Evolutionary conservation across 2,888 invertebrate species (phyloP).

Genomic region (Drosophila pseudotalamancana): DNA sequence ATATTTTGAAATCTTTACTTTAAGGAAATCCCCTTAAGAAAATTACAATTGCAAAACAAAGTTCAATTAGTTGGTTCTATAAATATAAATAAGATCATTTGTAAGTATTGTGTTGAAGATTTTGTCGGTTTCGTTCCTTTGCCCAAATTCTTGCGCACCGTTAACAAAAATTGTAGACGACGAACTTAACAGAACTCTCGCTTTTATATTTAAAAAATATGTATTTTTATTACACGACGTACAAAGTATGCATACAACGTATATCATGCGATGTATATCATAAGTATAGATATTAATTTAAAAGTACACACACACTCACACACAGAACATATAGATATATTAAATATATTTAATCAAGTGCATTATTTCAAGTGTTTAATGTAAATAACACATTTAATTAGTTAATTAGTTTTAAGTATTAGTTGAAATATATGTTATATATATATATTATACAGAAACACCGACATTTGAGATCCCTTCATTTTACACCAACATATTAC

Average conservation of each 20-base stretch:
- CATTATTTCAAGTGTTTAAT: conserved; percentile 34
- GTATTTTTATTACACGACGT: conserved; percentile 37
- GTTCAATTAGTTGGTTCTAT: background rate
- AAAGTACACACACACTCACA: background rate
- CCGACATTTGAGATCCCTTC: background rate
- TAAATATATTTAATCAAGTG: conserved; percentile 29
- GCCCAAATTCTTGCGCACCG: conserved; percentile 37
- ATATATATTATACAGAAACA: conserved; percentile 9
- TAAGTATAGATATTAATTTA: conserved; percentile 18
- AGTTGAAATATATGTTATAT: conserved; percentile 64
- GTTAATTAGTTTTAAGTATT: conserved; percentile 59
- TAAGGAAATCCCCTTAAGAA: background rate
- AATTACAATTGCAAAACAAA: background rate
- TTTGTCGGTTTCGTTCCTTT: conserved; percentile 42
- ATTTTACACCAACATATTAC: conserved; percentile 66
- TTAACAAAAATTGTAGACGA: conserved; percentile 28
- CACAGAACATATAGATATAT: conserved; percentile 19
- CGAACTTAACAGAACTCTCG: conserved; percentile 30
- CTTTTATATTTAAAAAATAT: conserved; percentile 34
- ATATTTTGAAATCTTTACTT: background rate
- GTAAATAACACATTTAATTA: conserved; percentile 42
- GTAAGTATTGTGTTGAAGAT: background rate
- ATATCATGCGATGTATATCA: too few species aligned
- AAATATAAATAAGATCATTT: background rate
- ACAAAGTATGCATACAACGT: conserved; percentile 13